Evolutionary conservation across 2,797 vertebrate genomes (phyloP), one percentile per base, ranked within the genome.

Genomic region (Mus spretus): DNA sequence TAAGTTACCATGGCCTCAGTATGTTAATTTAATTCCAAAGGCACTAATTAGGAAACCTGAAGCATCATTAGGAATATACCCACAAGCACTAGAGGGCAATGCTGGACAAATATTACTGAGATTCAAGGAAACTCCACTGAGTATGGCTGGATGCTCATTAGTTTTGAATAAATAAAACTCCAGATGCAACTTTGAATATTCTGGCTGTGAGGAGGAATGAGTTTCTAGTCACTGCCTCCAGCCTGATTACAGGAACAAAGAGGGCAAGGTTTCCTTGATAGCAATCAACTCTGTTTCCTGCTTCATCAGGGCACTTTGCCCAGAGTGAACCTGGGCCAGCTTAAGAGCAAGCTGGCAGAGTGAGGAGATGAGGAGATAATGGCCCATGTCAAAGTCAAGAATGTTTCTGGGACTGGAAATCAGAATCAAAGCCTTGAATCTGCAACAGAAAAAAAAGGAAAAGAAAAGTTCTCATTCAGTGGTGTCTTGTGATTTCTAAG

Each of bases 91-190:
- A 87, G 96, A 94, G 95, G 94, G 96, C 97, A 97, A 97, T 86
- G 96, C 96, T 90, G 93, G 94, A 96, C 96, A 96, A 88, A 94
- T 80, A 82, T 97, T 95, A 78, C 96, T 93, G 91, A 92, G 92
- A 93, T 88, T 31, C 79, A 87, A 72, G 59, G 31, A 72, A 91
- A 81, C 53, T 3, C 74, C 44, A 92, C 37, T 65, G 92, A 89
- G 61, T 14, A 57, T 17, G 89, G 28, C 65, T 63, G 72, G 87
- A 63, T 92, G 61, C 74, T 94, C 95, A 70, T 13, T n/a, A 22
- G 59, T 96, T 96, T 94, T 93, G 96, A 93, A 96, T 96, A 65
- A 91, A 70, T 53, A 34, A 31, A 19, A 61, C 28, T 90, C 92
- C 75, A 90, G 80, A 80, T 77, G 59, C 3, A 7, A 65, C 79